Evolutionary conservation across 2,888 invertebrate genomes (phyloP), one percentile per base, ranked within the genome.

Genomic region (Conomelus anceps): DNA sequence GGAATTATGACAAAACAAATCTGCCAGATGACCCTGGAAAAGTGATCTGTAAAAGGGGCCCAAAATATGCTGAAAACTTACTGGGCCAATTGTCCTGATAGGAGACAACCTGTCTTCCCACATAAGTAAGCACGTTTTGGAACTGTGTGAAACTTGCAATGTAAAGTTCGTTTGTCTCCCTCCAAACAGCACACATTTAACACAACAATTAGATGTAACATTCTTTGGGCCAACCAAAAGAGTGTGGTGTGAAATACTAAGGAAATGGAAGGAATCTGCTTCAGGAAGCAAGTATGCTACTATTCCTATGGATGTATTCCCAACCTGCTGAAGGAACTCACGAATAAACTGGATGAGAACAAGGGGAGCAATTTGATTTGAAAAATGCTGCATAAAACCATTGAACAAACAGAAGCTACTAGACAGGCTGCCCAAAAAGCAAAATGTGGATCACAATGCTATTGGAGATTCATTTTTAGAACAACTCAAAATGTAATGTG

Each of bases 1-100:
- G 91, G 86, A 93, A 92, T 85, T 93, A 92, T 90, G 92, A 92
- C 86, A 92, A 93, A 90, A 86, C 23, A 7, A 86, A 86, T 86
- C 22, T 86, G 4, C 22, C 86, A 86, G 23, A 86, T 17, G 86
- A 93, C 88, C 92, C 92, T 26, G 92, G 92, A 1, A 90, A 88
- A 88, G 90, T 91, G 13, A 91, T 92, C 29, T 89, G 89, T 22
- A 91, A 91, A 89, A 87, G 91, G 88, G 92, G 92, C 26, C 87
- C 89, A 17, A 93, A 93, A 90, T 92, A 93, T 90, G 91, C 92
- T 22, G 92, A 93, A 88, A 63, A 91, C 26, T 91, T 92, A n/a
- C 91, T 63, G 92, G 91, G 6, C 86, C 22, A 23, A 92, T 91
- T 89, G 91, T 92, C 22, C 22, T 93, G 22, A 91, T 93, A 87